Conservation (phyloP, 1,140 invertebrate species). For the Temnothorax longispinosus region DNA sequence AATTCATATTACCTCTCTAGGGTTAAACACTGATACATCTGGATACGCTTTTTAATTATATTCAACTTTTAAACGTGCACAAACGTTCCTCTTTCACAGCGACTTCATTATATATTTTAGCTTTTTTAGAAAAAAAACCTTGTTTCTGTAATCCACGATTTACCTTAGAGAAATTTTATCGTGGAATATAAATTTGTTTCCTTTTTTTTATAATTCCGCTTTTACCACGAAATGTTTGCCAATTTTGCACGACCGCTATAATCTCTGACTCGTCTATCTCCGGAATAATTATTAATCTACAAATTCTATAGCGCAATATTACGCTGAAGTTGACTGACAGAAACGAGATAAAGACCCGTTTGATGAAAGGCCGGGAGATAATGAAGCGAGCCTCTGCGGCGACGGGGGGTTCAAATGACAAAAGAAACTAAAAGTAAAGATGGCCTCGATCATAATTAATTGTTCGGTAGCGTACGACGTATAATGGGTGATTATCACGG, state of each 20-base stretch:
- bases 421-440: slow-evolving; percentile 27
- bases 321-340: not conserved
- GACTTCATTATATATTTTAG: not conserved
- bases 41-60: slow-evolving; percentile 13
- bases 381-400: not conserved
- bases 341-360: slow-evolving; percentile 34
- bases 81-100: not conserved
- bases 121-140: not conserved
- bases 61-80: not conserved
- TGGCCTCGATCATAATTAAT: slow-evolving; percentile 45
- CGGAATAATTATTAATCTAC: slow-evolving; percentile 9
- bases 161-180: not conserved
- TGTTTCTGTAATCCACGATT: not conserved
- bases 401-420: not conserved
- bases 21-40: slow-evolving; percentile 15
- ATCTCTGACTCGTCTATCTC: not conserved
- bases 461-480: slow-evolving; percentile 10
- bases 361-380: slow-evolving; percentile 19
- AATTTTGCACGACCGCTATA: not conserved
- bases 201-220: not conserved
- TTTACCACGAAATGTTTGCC: not conserved
- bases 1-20: no score
- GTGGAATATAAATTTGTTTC: not conserved
- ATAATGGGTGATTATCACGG: slow-evolving; percentile 28
- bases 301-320: not conserved